Base-by-base conservation (phyloP, 2,113 vertebrate species). In the Nothobranchius kuhntae region DNA sequence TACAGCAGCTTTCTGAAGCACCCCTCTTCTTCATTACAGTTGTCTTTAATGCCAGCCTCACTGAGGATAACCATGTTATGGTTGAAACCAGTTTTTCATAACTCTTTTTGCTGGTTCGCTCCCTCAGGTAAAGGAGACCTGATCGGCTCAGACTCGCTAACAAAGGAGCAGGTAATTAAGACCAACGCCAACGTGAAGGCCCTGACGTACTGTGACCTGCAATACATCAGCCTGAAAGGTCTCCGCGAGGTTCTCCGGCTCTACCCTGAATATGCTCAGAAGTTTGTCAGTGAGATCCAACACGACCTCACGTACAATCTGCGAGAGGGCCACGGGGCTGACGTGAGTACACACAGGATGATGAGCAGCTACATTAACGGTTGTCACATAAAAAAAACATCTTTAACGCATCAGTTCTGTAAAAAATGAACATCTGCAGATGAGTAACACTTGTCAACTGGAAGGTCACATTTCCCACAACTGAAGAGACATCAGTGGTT, bases 281-380 rank as follows among this genome's bases (percentile, higher is more conserved):
- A 94, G 90, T 94, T 94, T 73, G 76, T 94, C 87, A 89, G 89
- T 2, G 94, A 94, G 78, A 94, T 94, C 14, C 94, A 94, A 63
- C 93, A 94, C n/a, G 94, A 94, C 87, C 92, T 94, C 75, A 94
- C 94, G 30, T 94, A 94, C 89, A 94, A 94, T 68, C 91, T 94
- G 72, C 77, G 93, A 9, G 93, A 94, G 68, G 94, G 94, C 36
- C 91, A 93, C 57, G 87, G 90, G 0, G 70, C 86, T 0, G 92
- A 94, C 1, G 94, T 94, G 68, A 93, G 92, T 91, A 26, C 44
- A 9, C 9, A 51, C 17, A n/a, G 2, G 10, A 30, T 4, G 30
- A 30, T 30, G 30, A 30, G 30, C 30, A 30, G 30, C 30, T 30
- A 30, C 2, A 4, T 30, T 3, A 30, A 30, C 2, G 30, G 30